Base-by-base conservation (phyloP, 2,113 vertebrate species). In the Eolophus roseicapilla region DNA sequence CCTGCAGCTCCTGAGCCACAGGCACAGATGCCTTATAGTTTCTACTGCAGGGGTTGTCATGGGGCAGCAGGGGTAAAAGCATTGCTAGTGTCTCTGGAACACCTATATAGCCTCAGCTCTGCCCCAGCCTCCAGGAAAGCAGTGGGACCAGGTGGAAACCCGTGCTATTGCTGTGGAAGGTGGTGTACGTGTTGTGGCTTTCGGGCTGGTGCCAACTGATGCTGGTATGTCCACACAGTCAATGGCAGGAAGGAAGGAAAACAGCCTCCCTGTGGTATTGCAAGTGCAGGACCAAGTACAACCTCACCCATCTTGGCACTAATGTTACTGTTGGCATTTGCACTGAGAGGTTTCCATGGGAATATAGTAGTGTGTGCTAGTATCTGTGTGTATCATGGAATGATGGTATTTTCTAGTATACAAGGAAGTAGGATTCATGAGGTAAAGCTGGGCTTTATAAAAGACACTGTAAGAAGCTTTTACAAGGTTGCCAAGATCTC, bases 371-470 rank as follows among this genome's bases (percentile, higher is more conserved):
- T 21, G 9, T 35, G 23, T 24, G 3, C 52, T 82, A 35, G 8
- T n/a, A 4, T 2, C 2, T n/a, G 53, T 35, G 49, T 37, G 6
- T 17, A 2, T 17, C 0, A 0, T 21, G 47, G 37, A 57, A 37
- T 37, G 46, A 50, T 43, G 49, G 53, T 83, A 0, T 44, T 82
- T 84, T 59, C 46, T 37, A 52, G 41, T 31, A 4, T 3, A 8
- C 17, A 28, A 50, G 37, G 21, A 50, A 28, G 41, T 21, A 31
- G 46, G 25, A 44, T 71, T 44, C 13, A 3, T 77, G 18, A 71
- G 35, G 23, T 81, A 43, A 82, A 92, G 53, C 25, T 75, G 9
- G 16, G 11, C 17, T 95, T 39, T 70, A 17, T 43, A 39, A 70
- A 73, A 86, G 28, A 24, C 10, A 8, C 23, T 64, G 18, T 59